Base-by-base conservation (phyloP, 1,140 invertebrate genomes). In the Melipona quadrifasciata region DNA sequence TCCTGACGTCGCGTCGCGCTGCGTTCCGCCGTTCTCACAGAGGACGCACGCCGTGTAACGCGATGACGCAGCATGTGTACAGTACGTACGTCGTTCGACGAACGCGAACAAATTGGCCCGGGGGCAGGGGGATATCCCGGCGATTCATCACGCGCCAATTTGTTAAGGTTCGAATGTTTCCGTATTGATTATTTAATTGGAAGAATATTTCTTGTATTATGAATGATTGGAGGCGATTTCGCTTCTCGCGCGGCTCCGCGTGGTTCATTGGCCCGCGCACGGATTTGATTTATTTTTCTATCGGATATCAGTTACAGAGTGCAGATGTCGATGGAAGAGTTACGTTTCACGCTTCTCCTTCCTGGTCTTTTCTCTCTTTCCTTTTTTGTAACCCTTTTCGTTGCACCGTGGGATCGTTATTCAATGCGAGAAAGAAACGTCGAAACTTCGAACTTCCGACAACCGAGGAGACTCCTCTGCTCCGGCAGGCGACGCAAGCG, bases 111-210 rank as follows among this genome's bases (percentile, higher is more conserved):
- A 67, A 55, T 65, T 51, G 34, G 16, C 31, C 34, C 10, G 39
- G 39, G 39, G 39, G 5, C 0, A 0, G 39, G 39, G 6, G 34
- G 57, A 76, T 31, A 47, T 24, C 21, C 2, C 31, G 4, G 11
- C 39, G 58, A 77, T 64, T 64, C 39, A 31, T 77, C 58, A 47
- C 12, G 24, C 17, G 34, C 24, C 31, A 61, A 76, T 76, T 76
- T 64, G 57, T 76, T 10, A 24, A 47, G 17, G n/a, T 65, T 27
- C 31, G 1, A 65, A 64, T 21, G 58, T 65, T 51, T 77, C 58
- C 58, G 14, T 76, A 76, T 76, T 61, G 57, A 76, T 76, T 76
- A 61, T 11, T 61, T 61, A 61, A 76, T 39, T 39, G 51, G 34
- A 34, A n/a, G 39, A 21, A 76, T 76, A 39, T 47, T 58, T 76